Evolutionary conservation across 2,113 vertebrate species (phyloP), one percentile per base, ranked within the genome.

Genomic region (Ceuthmochares aereus): DNA sequence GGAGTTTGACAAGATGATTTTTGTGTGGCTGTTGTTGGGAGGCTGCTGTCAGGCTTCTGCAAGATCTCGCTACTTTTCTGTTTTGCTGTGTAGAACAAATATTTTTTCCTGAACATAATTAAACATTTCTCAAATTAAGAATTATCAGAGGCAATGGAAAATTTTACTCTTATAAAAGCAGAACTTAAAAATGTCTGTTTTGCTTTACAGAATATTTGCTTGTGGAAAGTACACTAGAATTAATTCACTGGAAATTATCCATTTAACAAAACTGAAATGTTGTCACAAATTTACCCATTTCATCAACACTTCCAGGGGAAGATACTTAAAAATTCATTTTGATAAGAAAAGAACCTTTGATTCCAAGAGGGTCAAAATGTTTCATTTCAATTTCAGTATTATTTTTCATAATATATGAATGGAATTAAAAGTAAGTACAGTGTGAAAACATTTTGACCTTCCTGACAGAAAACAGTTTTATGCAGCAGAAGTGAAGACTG

Each of bases 381-480:
- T 91, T 85, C 34, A 73, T 92, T 90, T 93, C 8, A 22, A 52
- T 89, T 86, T 81, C 67, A 54, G 3, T 69, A 40, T 75, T 43
- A 75, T 76, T 90, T 70, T 55, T 77, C 81, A 66, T 7, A 83
- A 45, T 69, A 34, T 34, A 63, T 47, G 36, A 86, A 93, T 80
- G 47, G 92, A 95, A 86, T 92, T 69, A 67, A 80, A 74, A 81
- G 26, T 34, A 91, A 92, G 87, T 69, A 73, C 40, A 52, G 12
- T 32, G 25, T 76, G 82, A 87, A 87, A 77, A 76, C 42, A 74
- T 93, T 84, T 85, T 87, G 56, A 89, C 68, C 72, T 86, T 92
- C 84, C 55, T 63, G 37, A 70, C 0, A 0, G 55, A 74, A 93
- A 89, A 88, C 37, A 90, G 37, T 75, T 70, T 66, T 70, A 40